Evolutionary conservation across 2,113 vertebrate genomes (phyloP).

Genomic region (Orthonyx spaldingii): DNA sequence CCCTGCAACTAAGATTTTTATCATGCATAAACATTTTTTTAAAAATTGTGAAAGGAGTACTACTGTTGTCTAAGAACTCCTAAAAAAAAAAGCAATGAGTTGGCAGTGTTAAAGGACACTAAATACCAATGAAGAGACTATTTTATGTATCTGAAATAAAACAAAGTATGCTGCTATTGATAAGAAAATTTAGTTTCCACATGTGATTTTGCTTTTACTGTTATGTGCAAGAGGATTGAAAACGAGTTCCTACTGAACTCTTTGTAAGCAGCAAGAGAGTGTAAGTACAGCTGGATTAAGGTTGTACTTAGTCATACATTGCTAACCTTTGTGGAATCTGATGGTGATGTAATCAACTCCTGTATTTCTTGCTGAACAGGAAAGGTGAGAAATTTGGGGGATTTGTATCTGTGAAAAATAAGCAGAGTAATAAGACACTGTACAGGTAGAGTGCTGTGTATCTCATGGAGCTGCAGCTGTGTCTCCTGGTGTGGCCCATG

Average conservation of each 20-base stretch:
- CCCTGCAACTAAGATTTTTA: background rate
- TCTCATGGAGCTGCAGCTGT: background rate
- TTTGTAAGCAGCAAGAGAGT: background rate
- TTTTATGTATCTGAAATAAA: background rate
- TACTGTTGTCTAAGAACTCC: background rate
- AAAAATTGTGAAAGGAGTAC: background rate
- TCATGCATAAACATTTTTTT: background rate
- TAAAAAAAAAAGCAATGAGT: background rate
- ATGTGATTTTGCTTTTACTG: background rate
- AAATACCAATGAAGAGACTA: background rate
- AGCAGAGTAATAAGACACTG: constrained; percentile 8
- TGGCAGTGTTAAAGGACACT: background rate
- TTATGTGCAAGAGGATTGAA: background rate
- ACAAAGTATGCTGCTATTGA: background rate
- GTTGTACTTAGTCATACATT: background rate
- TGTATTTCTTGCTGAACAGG: constrained; percentile 69
- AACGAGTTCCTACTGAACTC: background rate
- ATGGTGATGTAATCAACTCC: constrained; percentile 33
- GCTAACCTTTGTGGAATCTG: constrained; percentile 40
- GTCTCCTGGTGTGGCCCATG: background rate
- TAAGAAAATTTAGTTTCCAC: background rate
- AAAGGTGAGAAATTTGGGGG: constrained; percentile 64
- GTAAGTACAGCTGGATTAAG: background rate
- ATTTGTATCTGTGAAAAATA: constrained; percentile 61
- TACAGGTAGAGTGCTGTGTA: background rate